Conservation (phyloP, 1,140 invertebrate species). For the Tetraneura akinire region DNA sequence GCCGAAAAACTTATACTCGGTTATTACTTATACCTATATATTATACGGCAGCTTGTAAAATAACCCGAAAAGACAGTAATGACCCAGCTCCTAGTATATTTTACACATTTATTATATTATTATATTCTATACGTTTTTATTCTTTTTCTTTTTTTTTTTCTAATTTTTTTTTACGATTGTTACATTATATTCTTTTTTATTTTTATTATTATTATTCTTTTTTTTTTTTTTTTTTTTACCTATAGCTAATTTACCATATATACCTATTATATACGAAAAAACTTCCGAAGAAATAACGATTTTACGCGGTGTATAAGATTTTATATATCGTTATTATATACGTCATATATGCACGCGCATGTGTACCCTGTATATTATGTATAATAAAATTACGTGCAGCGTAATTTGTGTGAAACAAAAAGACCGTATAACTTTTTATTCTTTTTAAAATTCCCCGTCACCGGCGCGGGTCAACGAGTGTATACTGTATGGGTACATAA, state of each 20-base stretch:
- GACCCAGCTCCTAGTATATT: slow-evolving; percentile 47
- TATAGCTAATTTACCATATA: slow-evolving; percentile 42
- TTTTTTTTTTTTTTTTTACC: slow-evolving; percentile 15
- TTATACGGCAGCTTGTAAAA: slow-evolving; percentile 51
- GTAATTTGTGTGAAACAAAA: slow-evolving; percentile 2
- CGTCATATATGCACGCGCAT: not conserved
- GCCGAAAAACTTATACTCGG: slow-evolving; percentile 45
- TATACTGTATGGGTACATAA: too few relatives aligned
- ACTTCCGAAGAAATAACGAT: slow-evolving; percentile 43
- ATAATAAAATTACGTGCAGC: not conserved
- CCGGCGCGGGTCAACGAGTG: not conserved
- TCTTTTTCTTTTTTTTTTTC: not conserved
- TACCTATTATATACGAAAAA: too few relatives aligned
- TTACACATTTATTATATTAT: slow-evolving; percentile 35
- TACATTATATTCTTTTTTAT: slow-evolving; percentile 28
- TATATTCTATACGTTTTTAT: not conserved
- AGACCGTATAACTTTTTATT: slow-evolving; percentile 23
- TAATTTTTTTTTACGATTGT: slow-evolving; percentile 48
- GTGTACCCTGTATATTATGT: not conserved
- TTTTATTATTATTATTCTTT: slow-evolving; percentile 1
- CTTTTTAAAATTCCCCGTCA: not conserved
- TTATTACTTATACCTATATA: too few relatives aligned
- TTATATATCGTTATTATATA: not conserved
- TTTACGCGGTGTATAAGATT: slow-evolving; percentile 12
- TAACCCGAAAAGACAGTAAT: slow-evolving; percentile 51